Conservation (phyloP, 2,113 vertebrate genomes). For the Cololabis saira region DNA sequence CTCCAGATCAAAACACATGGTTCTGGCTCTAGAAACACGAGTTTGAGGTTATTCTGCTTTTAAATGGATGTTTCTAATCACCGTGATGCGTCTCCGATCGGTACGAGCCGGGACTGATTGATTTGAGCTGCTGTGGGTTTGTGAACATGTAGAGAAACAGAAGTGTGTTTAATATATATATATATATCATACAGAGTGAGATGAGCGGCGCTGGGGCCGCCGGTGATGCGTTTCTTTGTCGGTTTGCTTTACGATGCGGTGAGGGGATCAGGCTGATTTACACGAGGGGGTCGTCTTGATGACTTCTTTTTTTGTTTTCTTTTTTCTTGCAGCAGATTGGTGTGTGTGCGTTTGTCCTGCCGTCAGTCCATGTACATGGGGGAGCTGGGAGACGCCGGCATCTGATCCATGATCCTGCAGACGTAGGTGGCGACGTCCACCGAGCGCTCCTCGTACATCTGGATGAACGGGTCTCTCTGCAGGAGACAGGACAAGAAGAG, state of each 20-base stretch:
- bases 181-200: conserved; percentile 90
- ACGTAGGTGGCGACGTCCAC: conserved; percentile 96
- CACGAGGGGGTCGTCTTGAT: conserved; percentile 69
- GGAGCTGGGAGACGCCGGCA: conserved; percentile 95
- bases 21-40: conserved; percentile 87
- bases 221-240: conserved; percentile 81
- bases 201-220: conserved; percentile 87
- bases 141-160: conserved; percentile 62
- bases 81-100: conserved; percentile 82
- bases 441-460: conserved; percentile 97
- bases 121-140: conserved; percentile 71
- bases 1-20: conserved; percentile 80
- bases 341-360: conserved; percentile 73
- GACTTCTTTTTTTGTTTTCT: conserved; percentile 14
- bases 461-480: conserved; percentile 97
- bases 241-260: conserved; percentile 84
- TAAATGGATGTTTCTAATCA: conserved; percentile 82
- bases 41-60: conserved; percentile 77
- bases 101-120: conserved; percentile 81
- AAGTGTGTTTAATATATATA: conserved; percentile 60
- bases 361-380: conserved; percentile 96
- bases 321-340: conserved; percentile 24
- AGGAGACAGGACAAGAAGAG: too few species aligned
- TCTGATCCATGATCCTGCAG: conserved; percentile 96
- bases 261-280: conserved; percentile 85